These are phyloP conservation scores for Pecten maximus DNA, from an alignment of 2,888 invertebrate genomes.

Conservation along the genomic window DNA sequence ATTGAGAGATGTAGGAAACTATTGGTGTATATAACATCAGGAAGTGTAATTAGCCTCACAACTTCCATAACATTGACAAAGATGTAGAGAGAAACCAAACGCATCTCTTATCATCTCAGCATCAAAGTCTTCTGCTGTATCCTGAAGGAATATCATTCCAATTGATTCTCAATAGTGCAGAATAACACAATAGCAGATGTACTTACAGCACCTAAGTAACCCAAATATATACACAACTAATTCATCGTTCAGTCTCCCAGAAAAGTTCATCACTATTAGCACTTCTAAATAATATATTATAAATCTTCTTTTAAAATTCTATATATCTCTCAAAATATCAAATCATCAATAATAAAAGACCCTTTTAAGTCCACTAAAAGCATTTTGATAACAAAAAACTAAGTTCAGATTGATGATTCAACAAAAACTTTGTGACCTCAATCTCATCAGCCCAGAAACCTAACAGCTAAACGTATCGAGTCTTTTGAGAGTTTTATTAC, in stretches of 20 bases:
- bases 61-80: background rate
- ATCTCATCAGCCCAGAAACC: too few relatives aligned
- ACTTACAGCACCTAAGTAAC: background rate
- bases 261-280: background rate
- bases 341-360: background rate
- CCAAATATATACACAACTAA: background rate
- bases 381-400: background rate
- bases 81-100: background rate
- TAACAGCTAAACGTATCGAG: too few relatives aligned
- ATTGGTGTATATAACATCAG: background rate
- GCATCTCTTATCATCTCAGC: constrained; percentile 26
- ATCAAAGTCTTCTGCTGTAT: background rate
- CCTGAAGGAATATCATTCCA: background rate
- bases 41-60: background rate
- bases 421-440: too few relatives aligned
- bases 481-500: too few relatives aligned
- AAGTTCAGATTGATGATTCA: too few relatives aligned
- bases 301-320: background rate
- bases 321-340: background rate
- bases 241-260: background rate
- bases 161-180: background rate
- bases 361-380: background rate
- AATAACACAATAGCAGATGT: background rate
- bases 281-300: background rate
- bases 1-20: background rate